These are phyloP conservation scores for Vulpes ferrilata DNA, from an alignment of 2,113 vertebrate genomes.

Conservation along the genomic window DNA sequence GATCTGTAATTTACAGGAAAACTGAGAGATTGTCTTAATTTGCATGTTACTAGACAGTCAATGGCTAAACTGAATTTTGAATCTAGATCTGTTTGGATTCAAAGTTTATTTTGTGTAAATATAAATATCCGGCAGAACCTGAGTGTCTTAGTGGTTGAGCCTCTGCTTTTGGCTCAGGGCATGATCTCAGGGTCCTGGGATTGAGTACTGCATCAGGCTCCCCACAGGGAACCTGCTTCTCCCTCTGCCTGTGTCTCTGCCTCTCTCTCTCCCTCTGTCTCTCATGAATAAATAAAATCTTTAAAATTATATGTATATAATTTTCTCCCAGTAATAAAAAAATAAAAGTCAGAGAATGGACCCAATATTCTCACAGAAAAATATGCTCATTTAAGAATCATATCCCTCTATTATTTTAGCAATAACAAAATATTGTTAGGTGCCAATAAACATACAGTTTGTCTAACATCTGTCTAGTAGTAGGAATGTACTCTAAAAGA, in stretches of 20 bases:
- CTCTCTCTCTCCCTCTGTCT: too few species aligned
- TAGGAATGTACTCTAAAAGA: not conserved
- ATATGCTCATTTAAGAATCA: not conserved
- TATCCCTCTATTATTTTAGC: not conserved
- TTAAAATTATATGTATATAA: not conserved
- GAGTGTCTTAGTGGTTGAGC: too few species aligned
- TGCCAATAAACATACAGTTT: not conserved
- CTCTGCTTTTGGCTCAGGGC: too few species aligned
- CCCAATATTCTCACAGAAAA: not conserved
- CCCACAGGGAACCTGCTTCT: too few species aligned
- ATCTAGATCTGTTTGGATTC: not conserved
- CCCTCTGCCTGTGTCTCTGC: too few species aligned
- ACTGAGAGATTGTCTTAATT: not conserved
- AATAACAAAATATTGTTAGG: not conserved
- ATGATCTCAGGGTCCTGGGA: too few species aligned
- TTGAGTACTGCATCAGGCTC: too few species aligned
- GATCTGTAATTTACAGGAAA: not conserved
- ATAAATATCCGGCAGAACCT: not conserved
- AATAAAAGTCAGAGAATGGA: not conserved
- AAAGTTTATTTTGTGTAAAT: not conserved
- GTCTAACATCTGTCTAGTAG: too few species aligned
- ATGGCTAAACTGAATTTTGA: not conserved
- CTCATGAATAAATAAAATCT: too few species aligned
- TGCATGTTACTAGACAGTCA: not conserved
- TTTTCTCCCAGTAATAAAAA: not conserved